Base-by-base conservation (phyloP, 2,113 vertebrate genomes). In the Cacatua alba region DNA sequence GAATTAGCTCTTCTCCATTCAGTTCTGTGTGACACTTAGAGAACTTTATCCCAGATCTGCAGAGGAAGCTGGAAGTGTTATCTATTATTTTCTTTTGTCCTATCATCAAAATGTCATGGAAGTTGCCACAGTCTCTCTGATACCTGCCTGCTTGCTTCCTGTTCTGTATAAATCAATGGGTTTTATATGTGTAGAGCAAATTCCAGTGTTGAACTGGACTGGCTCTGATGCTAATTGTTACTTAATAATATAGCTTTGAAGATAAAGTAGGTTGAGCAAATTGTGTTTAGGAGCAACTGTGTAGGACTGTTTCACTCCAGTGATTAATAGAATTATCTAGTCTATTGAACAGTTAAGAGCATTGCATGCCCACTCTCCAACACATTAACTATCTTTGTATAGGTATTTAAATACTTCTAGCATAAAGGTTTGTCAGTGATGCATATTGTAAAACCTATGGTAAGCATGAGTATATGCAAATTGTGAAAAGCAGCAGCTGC, bases 401-500 rank as follows among this genome's bases (percentile, higher is more conserved):
- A 59, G 31, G 35, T 64, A 60, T 86, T 95, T 82, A 59, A 75
- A 80, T 75, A 41, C 13, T 84, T 74, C 20, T 33, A 46, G 53
- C 3, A 9, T 81, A 59, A 78, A 75, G 65, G 68, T 67, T 44
- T 84, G 48, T 84, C 20, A 20, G 74, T 90, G 88, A 48, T 1
- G 5, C 53, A 8, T 75, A 78, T 88, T 86, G 44, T 93, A 24
- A 69, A 77, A 60, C 24, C 46, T 59, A 4, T 57, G 82, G 63
- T 82, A 86, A 86, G 72, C 39, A 26, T 29, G 62, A 25, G 14
- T 48, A 39, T 77, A 86, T 92, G 82, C 85, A 95, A 95, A 85
- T 78, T 37, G 31, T 79, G 80, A 83, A 93, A 95, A 87, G 77
- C 84, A 94, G 89, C 3, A 93, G 74, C 82, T 88, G 79, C 49